These are phyloP conservation scores for Macrochelys suwanniensis DNA, from an alignment of 2,797 vertebrate genomes.

Conservation along the genomic window DNA sequence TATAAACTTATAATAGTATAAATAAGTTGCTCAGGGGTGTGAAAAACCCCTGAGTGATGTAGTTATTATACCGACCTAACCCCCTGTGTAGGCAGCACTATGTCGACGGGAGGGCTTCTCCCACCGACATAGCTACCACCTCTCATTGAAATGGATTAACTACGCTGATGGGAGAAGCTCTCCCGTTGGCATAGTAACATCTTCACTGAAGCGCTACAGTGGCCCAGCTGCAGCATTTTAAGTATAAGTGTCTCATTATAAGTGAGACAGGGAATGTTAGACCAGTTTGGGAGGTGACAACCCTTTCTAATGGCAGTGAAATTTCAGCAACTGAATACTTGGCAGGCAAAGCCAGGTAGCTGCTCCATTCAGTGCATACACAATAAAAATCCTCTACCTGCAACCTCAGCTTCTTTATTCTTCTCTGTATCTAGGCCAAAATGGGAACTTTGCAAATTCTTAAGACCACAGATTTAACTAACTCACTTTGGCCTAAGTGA, in stretches of 20 bases:
- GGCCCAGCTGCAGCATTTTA: background rate
- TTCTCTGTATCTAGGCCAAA: slow-evolving; percentile 27
- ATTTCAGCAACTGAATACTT: background rate
- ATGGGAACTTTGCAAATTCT: slow-evolving; percentile 36
- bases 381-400: background rate
- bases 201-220: background rate
- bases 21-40: background rate
- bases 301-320: background rate
- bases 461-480: slow-evolving; percentile 35
- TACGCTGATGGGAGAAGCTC: background rate
- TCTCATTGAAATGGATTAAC: background rate
- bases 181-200: background rate
- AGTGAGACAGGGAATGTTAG: background rate
- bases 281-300: background rate
- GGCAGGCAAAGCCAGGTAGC: background rate
- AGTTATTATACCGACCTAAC: background rate
- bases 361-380: background rate
- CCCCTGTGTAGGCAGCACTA: background rate
- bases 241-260: background rate
- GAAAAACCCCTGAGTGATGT: background rate
- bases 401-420: background rate
- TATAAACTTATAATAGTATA: too few species aligned
- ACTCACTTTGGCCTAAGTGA: slow-evolving; percentile 44
- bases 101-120: background rate
- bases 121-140: background rate